Base-by-base conservation (phyloP, 2,113 vertebrate genomes). In the Ancistrus triradiatus region DNA sequence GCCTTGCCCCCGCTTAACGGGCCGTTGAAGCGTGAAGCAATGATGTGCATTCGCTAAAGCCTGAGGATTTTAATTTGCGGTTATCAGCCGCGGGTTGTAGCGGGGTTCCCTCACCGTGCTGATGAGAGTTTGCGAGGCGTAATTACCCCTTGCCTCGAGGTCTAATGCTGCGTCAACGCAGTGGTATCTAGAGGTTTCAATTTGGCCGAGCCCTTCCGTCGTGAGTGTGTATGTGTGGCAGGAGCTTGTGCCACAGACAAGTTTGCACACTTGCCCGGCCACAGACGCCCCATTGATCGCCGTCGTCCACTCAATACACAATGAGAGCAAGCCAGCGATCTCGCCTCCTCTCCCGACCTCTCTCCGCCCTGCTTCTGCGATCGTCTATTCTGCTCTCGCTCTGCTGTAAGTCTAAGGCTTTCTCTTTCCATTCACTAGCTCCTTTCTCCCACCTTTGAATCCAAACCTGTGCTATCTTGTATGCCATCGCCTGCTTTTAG, bases 201-300 rank as follows among this genome's bases (percentile, higher is more conserved):
- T 68, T 68, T 59, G 25, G 55, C 49, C 18, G 61, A 40, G 27
- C n/a, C 67, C 48, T 52, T 53, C 64, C 60, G 25, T 40, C 55
- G 56, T 24, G 44, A 31, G 42, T 33, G 56, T 49, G 61, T 62
- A 70, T 67, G 77, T 63, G 38, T 50, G 38, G 38, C 14, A 42
- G 61, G 60, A 62, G 63, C 48, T 55, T 63, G 28, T 53, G 68
- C 28, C 11, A 48, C 38, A 31, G 49, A 48, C 38, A 31, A 52
- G 40, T 63, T 59, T 56, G 66, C 74, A 73, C 71, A 68, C 74
- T 67, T 70, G 70, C 63, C 70, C 66, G 69, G 51, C 49, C 74
- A 88, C 84, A 89, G 83, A 85, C 72, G 76, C 76, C 42, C 69
- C 80, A 85, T 89, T 88, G 83, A 87, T 83, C 78, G 77, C 75